Evolutionary conservation across 2,113 vertebrate species (phyloP), one percentile per base, ranked within the genome.

Genomic region (Engystomops pustulosus): DNA sequence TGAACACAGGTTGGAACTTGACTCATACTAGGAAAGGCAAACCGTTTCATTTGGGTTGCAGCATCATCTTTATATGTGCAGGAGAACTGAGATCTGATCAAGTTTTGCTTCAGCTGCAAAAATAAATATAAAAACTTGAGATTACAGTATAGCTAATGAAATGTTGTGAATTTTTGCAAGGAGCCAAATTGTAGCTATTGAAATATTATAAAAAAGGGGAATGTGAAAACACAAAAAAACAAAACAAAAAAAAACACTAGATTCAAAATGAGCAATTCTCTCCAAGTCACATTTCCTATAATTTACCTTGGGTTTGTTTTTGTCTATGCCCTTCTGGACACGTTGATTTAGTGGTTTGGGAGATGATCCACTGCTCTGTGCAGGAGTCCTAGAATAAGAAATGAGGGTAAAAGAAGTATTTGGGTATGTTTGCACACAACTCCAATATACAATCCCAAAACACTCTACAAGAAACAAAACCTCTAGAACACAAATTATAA

Each of bases 1-100:
- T 88, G 90, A 49, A 89, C 17, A 11, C 89, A 92, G 83, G 89
- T 88, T 34, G 91, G 87, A 25, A 87, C 83, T 82, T 92, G 92
- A 70, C 88, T 91, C 83, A 79, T 75, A 88, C 89, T 89, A 12
- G 87, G 90, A 85, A 94, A 95, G 82, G 11, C 71, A 65, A 7
- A 36, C 51, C 14, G 44, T 34, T 80, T 91, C 20, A 17, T 38
- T 85, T 76, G 87, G 51, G 58, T 83, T 70, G 71, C 47, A 51
- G 60, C 86, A 0, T 94, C 90, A 0, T 95, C 96, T 86, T 90
- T 93, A 80, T 99, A 99, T 0, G 97, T 99, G 89, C 96, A 99
- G 51, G 96, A 94, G 90, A 99, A 99, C 88, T 99, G 98, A n/a
- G 97, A 98, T 79, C 93, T 95, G 85, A 98, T 90, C 85, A 89